phyloP scores from a whole-genome alignment of 2,113 vertebrate genomes.

The Coregonus clupeaformis region DNA sequence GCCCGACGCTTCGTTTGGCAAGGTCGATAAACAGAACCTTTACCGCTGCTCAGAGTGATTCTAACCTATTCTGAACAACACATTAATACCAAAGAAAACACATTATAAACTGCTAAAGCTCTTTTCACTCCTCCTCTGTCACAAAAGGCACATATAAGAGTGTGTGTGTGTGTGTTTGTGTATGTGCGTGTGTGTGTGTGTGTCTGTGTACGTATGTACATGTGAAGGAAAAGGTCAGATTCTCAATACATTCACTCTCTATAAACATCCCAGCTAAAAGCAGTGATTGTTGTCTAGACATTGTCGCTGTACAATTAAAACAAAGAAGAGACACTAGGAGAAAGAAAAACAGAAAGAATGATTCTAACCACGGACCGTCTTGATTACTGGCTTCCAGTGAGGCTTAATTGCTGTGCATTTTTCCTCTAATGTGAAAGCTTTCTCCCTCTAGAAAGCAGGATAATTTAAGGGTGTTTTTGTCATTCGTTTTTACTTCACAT shows the following conservation, averaged over 20 bases:
- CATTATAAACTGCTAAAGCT: background rate
- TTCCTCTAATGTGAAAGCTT: conserved; percentile 31
- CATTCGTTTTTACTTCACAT: conserved; percentile 25
- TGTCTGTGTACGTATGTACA: background rate
- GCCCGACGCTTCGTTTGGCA: conserved; percentile 10
- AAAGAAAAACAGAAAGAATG: background rate
- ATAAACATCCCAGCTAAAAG: conserved; percentile 23
- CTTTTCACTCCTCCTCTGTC: conserved; percentile 25
- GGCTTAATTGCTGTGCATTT: conserved; percentile 37
- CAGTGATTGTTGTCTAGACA: conserved; percentile 3
- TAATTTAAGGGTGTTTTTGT: conserved; percentile 18
- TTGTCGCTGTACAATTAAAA: conserved; percentile 14
- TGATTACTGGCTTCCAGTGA: conserved; percentile 36
- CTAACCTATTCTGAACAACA: background rate
- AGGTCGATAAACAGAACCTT: conserved; percentile 28
- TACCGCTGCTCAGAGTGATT: background rate
- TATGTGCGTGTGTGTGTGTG: background rate
- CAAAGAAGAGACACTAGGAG: conserved; percentile 5
- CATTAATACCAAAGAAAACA: background rate
- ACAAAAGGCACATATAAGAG: conserved; percentile 16
- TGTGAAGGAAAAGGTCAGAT: conserved; percentile 12
- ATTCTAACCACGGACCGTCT: conserved; percentile 28
- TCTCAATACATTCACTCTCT: conserved; percentile 16
- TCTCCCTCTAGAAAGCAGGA: conserved; percentile 22
- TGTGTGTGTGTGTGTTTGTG: background rate